These are phyloP conservation scores for Escarpia spicata DNA, from an alignment of 2,888 invertebrate species.

Conservation along the genomic window DNA sequence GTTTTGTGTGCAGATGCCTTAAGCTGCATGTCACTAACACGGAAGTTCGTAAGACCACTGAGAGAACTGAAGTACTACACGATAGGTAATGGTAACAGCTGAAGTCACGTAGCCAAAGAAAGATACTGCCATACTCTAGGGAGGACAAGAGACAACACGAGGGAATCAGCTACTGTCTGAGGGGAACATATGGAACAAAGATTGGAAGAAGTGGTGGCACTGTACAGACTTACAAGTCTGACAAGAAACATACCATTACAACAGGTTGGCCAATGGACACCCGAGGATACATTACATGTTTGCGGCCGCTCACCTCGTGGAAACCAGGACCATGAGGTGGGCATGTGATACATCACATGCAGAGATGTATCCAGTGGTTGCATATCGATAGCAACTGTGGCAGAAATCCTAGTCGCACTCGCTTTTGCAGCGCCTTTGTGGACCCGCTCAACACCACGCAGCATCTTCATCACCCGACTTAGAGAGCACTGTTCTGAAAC, in stretches of 20 bases:
- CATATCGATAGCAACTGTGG: background rate
- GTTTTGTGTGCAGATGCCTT: background rate
- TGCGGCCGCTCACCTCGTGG: background rate
- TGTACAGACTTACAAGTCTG: background rate
- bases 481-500: background rate
- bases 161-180: background rate
- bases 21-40: background rate
- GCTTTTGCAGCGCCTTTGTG: background rate
- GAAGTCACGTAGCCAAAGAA: background rate
- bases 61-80: background rate
- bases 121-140: background rate
- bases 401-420: background rate
- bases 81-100: background rate
- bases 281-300: background rate
- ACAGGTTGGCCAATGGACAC: background rate
- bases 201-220: background rate
- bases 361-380: background rate
- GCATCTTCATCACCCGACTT: background rate
- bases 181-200: background rate
- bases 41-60: background rate
- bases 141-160: background rate
- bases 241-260: background rate
- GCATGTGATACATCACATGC: background rate
- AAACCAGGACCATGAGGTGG: background rate
- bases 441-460: background rate